Evolutionary conservation across 1,140 invertebrate species (phyloP).

Genomic region (Pachyrhynchus sulphureomaculatus): DNA sequence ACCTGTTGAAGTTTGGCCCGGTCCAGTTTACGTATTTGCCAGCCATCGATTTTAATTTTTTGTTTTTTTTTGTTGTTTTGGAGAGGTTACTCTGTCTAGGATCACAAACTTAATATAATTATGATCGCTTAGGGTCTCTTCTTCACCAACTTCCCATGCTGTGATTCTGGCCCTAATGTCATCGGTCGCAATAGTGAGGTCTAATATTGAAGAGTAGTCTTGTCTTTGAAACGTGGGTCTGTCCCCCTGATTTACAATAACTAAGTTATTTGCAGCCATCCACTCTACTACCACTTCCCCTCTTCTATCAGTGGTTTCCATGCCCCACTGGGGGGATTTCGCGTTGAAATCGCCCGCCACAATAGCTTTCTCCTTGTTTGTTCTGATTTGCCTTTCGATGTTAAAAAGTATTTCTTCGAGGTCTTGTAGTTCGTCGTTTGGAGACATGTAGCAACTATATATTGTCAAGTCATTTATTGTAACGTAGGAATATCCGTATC

Average conservation of each 20-base stretch:
- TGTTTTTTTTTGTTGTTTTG: too few relatives aligned
- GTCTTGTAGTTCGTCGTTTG: neutral
- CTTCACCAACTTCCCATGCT: neutral
- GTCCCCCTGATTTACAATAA: constrained; percentile 8
- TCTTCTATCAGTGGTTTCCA: neutral
- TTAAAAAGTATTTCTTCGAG: neutral
- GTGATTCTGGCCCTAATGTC: neutral
- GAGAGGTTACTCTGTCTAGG: too few relatives aligned
- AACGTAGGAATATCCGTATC: neutral
- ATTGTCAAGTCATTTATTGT: neutral
- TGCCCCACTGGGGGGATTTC: constrained; percentile 21
- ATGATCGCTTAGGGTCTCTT: neutral
- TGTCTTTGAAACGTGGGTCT: constrained; percentile 21
- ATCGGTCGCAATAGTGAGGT: neutral
- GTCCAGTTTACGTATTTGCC: too few relatives aligned
- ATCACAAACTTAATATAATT: too few relatives aligned
- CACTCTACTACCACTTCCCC: constrained; percentile 11
- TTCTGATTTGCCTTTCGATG: neutral
- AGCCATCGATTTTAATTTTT: too few relatives aligned
- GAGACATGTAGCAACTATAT: constrained; percentile 1
- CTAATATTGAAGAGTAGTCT: neutral
- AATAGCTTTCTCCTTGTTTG: neutral
- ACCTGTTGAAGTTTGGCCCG: too few relatives aligned
- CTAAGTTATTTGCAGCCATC: constrained; percentile 3
- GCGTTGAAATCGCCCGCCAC: constrained; percentile 4